phyloP scores from a whole-genome alignment of 2,113 vertebrate species.

The Silurus asotus region DNA sequence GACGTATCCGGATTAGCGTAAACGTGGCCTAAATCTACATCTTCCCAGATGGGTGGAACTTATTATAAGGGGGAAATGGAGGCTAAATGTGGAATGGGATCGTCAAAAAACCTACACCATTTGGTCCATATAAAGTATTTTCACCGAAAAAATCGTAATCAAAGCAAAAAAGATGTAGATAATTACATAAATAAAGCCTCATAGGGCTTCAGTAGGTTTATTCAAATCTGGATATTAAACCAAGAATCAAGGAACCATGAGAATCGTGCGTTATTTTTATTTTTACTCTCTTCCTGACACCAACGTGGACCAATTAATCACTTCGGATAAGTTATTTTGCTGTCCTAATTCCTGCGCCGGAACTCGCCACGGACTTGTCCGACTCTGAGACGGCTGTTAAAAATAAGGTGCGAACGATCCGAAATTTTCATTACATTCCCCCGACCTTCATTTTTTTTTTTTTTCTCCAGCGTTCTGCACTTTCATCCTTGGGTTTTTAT shows the following conservation, averaged over 20 bases:
- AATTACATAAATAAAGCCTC: too few species aligned
- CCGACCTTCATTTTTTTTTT: slow-evolving; percentile 12
- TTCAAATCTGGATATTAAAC: not conserved
- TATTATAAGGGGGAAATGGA: too few species aligned
- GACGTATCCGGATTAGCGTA: too few species aligned
- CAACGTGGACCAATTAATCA: not conserved
- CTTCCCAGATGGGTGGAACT: too few species aligned
- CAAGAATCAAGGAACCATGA: not conserved
- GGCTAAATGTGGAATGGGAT: too few species aligned
- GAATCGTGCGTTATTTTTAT: not conserved
- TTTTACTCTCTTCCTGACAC: not conserved
- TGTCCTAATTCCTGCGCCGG: not conserved
- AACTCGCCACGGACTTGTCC: not conserved
- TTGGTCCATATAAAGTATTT: too few species aligned
- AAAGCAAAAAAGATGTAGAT: too few species aligned
- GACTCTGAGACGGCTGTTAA: not conserved
- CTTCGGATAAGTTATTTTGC: not conserved
- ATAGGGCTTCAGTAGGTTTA: not conserved
- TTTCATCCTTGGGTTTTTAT: slow-evolving; percentile 47
- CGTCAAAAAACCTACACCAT: too few species aligned
- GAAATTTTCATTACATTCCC: not conserved
- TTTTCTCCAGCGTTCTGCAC: slow-evolving; percentile 3
- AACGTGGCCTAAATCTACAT: too few species aligned
- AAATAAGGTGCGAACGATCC: not conserved
- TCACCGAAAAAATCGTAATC: too few species aligned